Evolutionary conservation across 2,797 vertebrate genomes (phyloP).

Genomic region (Falco rusticolus): DNA sequence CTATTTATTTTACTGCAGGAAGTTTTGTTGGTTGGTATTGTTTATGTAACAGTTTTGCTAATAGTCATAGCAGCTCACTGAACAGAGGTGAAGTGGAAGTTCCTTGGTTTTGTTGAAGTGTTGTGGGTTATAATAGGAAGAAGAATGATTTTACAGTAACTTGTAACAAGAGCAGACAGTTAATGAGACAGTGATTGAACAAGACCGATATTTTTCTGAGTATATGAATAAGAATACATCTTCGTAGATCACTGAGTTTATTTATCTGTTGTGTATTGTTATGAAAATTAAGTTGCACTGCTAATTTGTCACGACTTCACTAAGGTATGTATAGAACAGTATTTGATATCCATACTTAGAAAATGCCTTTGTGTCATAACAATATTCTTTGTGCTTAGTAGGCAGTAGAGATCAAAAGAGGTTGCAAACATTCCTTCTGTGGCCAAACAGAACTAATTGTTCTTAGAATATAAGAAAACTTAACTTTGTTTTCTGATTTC

Average conservation of each 20-base stretch:
- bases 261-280: not conserved
- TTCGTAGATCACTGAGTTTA: not conserved
- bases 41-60: not conserved
- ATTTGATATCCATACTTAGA: not conserved
- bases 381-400: not conserved
- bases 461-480: not conserved
- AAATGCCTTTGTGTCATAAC: not conserved
- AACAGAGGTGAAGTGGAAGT: not conserved
- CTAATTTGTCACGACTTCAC: not conserved
- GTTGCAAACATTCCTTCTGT: not conserved
- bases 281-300: not conserved
- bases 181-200: not conserved
- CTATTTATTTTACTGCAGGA: not conserved
- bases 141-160: not conserved
- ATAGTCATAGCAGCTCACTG: not conserved
- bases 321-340: not conserved
- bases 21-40: not conserved
- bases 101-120: not conserved
- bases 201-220: not conserved
- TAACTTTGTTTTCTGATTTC: constrained; percentile 59
- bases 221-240: not conserved
- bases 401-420: not conserved
- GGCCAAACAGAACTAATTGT: not conserved
- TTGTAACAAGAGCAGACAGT: not conserved
- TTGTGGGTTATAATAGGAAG: not conserved